Evolutionary conservation across 2,888 invertebrate species (phyloP).

Genomic region (Papilio gigon): DNA sequence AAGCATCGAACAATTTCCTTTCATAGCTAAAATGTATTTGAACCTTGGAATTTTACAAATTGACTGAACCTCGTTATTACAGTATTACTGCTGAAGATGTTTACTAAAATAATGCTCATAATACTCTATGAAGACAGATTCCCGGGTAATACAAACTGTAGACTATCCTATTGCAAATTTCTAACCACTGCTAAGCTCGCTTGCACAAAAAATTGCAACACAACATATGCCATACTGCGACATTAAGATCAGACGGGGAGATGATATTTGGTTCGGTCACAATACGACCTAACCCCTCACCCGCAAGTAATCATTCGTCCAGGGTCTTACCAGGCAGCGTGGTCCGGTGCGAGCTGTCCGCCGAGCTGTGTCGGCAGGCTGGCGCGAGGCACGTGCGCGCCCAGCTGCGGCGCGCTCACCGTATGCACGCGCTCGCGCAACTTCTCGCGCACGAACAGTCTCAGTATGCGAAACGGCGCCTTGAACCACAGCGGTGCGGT

Average conservation of each 20-base stretch:
- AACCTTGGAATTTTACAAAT: slow-evolving; percentile 2
- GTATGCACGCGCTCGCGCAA: slow-evolving; percentile 97
- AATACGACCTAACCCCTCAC: too few species aligned
- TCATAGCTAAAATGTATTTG: slow-evolving; percentile 6
- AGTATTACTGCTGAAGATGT: neutral
- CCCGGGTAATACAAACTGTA: neutral
- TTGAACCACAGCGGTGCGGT: slow-evolving; percentile 99
- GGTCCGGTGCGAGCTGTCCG: slow-evolving; percentile 92
- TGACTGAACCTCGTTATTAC: neutral
- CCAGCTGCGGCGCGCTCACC: slow-evolving; percentile 94
- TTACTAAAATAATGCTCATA: neutral
- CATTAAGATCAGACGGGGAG: neutral
- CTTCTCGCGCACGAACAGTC: slow-evolving; percentile 97
- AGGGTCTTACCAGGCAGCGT: slow-evolving; percentile 94
- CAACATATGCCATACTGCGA: neutral
- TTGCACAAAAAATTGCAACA: neutral
- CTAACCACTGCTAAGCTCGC: neutral
- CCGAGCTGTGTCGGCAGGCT: slow-evolving; percentile 95
- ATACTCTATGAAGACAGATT: neutral
- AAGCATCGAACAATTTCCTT: slow-evolving; percentile 8
- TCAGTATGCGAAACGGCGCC: slow-evolving; percentile 97
- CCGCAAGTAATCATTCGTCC: too few species aligned
- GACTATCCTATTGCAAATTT: neutral
- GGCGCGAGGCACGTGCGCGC: slow-evolving; percentile 93
- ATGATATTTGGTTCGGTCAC: too few species aligned